phyloP scores from a whole-genome alignment of 2,888 invertebrate genomes.

The Amphipoea lucens region DNA sequence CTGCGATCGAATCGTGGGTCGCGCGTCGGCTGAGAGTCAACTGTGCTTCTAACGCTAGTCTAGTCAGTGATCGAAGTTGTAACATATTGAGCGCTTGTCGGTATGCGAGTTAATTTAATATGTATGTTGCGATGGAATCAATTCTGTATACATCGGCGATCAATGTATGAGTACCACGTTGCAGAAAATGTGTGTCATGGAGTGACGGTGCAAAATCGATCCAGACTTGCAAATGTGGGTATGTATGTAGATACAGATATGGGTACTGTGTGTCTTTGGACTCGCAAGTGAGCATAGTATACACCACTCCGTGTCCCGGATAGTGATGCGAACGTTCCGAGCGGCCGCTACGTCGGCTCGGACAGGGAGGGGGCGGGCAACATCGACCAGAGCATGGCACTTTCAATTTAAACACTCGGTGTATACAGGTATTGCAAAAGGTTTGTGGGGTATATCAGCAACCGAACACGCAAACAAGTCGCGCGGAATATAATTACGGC shows the following conservation, averaged over 20 bases:
- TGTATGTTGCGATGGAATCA: conserved; percentile 69
- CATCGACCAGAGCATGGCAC: conserved; percentile 90
- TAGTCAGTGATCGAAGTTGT: conserved; percentile 83
- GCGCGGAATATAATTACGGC: conserved; percentile 85
- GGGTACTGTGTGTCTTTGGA: conserved; percentile 81
- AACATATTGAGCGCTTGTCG: conserved; percentile 84
- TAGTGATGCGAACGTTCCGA: conserved; percentile 74
- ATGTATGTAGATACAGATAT: conserved; percentile 74
- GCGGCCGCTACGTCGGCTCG: conserved; percentile 66
- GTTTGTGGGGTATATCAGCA: conserved; percentile 85
- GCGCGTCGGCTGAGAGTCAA: conserved; percentile 67
- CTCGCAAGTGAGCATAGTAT: conserved; percentile 83
- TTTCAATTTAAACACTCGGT: conserved; percentile 85
- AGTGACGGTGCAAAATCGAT: conserved; percentile 92
- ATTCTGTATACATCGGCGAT: conserved; percentile 70
- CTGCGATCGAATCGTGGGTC: conserved; percentile 70
- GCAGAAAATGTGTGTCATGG: conserved; percentile 82
- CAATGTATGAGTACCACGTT: conserved; percentile 71
- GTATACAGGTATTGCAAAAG: conserved; percentile 85
- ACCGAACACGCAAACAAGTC: conserved; percentile 89
- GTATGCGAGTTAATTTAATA: conserved; percentile 70
- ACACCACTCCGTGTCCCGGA: conserved; percentile 80
- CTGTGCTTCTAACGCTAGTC: conserved; percentile 66
- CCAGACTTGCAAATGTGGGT: conserved; percentile 85
- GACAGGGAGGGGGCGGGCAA: conserved; percentile 81